Evolutionary conservation across 2,797 vertebrate genomes (phyloP).

Genomic region (Cyprinodon diabolis): DNA sequence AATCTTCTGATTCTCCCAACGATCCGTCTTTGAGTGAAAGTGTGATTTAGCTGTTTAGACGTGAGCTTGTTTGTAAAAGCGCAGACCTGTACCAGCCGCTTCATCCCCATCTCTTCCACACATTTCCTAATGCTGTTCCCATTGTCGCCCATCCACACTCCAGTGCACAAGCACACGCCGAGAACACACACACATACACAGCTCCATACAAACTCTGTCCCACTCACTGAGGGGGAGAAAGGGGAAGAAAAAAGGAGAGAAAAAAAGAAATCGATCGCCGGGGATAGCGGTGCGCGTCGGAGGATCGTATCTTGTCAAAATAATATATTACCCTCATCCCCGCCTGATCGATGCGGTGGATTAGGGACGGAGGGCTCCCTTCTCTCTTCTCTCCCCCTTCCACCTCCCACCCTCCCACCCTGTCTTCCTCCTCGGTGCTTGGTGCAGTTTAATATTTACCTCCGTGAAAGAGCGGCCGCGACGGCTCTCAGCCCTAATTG

Average conservation of each 20-base stretch:
- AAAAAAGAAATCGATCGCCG: constrained; percentile 92
- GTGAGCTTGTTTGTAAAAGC: constrained; percentile 73
- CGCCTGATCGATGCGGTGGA: constrained; percentile 97
- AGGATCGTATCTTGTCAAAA: constrained; percentile 99
- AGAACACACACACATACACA: constrained; percentile 47
- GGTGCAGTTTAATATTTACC: constrained; percentile 90
- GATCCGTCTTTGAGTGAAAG: constrained; percentile 51
- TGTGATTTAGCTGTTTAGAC: constrained; percentile 74
- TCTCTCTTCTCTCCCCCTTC: constrained; percentile 72
- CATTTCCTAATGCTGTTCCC: constrained; percentile 80
- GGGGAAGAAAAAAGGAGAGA: constrained; percentile 74
- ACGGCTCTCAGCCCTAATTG: constrained; percentile 89
- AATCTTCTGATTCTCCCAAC: constrained; percentile 32
- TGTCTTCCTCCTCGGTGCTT: constrained; percentile 74
- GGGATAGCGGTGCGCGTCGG: constrained; percentile 91
- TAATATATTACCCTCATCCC: constrained; percentile 99
- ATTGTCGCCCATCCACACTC: constrained; percentile 79
- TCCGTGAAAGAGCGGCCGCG: constrained; percentile 85
- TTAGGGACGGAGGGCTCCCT: constrained; percentile 89
- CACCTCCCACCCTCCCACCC: constrained; percentile 55
- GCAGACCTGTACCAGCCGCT: constrained; percentile 60
- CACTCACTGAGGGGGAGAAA: constrained; percentile 82
- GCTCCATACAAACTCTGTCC: constrained; percentile 74
- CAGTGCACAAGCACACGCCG: constrained; percentile 61
- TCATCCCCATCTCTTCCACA: constrained; percentile 74